Percentiles rank a stretch among this genome's conserved stretches.
Conservation (phyloP, 2,888 invertebrate species). For the Helleia helle region DNA sequence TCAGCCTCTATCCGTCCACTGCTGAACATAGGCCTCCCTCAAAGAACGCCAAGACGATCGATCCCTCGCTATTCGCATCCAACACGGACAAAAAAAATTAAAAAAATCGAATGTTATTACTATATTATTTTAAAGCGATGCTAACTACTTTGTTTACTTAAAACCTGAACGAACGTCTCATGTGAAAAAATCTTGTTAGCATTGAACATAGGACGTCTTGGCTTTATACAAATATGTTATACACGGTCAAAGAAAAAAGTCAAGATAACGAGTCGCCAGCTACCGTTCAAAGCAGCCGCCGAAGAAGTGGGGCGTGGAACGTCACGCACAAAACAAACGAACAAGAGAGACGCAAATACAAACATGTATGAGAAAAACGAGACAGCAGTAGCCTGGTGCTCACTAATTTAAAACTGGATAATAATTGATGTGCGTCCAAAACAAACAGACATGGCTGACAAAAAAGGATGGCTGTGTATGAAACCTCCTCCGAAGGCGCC, state of each 20-base stretch:
- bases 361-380: slow-evolving; percentile 23
- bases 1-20: no score
- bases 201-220: no score
- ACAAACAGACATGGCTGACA: slow-evolving; percentile 71
- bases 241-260: slow-evolving; percentile 53
- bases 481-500: slow-evolving; percentile 59
- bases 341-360: slow-evolving; percentile 39
- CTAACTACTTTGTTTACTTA: no score
- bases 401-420: slow-evolving; percentile 66
- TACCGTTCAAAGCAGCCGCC: slow-evolving; percentile 65
- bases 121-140: no score
- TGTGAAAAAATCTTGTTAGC: slow-evolving; percentile 4
- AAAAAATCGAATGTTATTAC: no score
- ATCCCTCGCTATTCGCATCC: no score
- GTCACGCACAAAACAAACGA: slow-evolving; percentile 70
- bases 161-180: no score
- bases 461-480: slow-evolving; percentile 63
- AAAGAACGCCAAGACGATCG: no score
- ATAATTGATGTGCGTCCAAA: slow-evolving; percentile 70
- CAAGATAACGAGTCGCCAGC: slow-evolving; percentile 62
- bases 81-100: no score
- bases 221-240: slow-evolving; percentile 61
- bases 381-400: slow-evolving; percentile 43
- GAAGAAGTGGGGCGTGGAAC: slow-evolving; percentile 55
- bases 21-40: no score